Evolutionary conservation across 2,888 invertebrate species (phyloP), one percentile per base, ranked within the genome.

Genomic region (Aphodius granarius): DNA sequence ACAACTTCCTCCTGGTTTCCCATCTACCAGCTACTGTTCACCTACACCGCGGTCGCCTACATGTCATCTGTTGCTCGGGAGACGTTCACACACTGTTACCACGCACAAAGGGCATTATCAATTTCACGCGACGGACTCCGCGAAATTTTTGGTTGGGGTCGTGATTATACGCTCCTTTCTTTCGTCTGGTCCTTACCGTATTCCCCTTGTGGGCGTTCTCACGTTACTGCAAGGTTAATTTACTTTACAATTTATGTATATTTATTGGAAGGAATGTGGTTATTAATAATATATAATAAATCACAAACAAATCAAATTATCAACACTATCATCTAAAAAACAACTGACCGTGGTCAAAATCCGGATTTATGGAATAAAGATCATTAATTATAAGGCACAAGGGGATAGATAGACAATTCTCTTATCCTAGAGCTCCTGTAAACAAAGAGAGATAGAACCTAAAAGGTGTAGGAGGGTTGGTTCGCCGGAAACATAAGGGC

Each of bases 401-500:
- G 43, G 43, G 13, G 43, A 43, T 43, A 23, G 4, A 23, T 23
- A 43, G 4, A 43, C 9, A 43, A 43, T 43, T 43, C 43, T 3
- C 13, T 43, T 43, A 9, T 43, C 1, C 43, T 43, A 43, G 43
- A 43, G 43, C 43, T 43, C 43, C 43, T 43, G 1, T 43, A 43
- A 0, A 43, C 43, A 43, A 43, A 43, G 43, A 43, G 43, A 43
- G 43, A 43, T 43, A 43, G 43, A 43, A 13, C 43, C 13, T 0
- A 6, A 43, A 43, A 43, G 43, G 43, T 43, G 43, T 43, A 43
- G 43, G 43, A 43, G 43, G 43, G 43, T 43, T 43, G 2, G 43
- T 43, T 6, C 43, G 81, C 86, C 85, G 85, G 85, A 86, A 83
- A 84, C 84, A 81, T 80, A 80, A 79, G 83, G 83, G 84, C 82